phyloP scores from a whole-genome alignment of 2,888 invertebrate species.

The Noctua janthe region DNA sequence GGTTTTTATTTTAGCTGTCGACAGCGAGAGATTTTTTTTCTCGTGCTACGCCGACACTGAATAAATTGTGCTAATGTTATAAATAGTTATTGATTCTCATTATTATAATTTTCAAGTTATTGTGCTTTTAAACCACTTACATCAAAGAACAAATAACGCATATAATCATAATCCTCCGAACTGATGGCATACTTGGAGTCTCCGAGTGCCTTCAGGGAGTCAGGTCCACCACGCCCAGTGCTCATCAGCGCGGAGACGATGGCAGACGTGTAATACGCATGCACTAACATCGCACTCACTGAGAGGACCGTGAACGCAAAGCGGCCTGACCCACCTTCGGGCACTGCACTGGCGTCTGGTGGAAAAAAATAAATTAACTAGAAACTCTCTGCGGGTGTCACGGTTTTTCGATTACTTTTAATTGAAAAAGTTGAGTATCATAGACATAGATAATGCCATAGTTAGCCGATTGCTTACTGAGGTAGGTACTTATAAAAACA shows the following conservation, averaged over 20 bases:
- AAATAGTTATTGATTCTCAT: neutral
- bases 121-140: conserved; percentile 70
- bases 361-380: neutral
- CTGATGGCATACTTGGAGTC: conserved; percentile 83
- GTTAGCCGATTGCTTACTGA: neutral
- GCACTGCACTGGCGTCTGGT: conserved; percentile 83
- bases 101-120: neutral
- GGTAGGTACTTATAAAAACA: neutral
- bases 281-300: conserved; percentile 82
- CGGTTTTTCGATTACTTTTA: neutral
- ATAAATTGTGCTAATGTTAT: neutral
- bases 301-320: conserved; percentile 82
- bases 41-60: neutral
- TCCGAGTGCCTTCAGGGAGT: conserved; percentile 76
- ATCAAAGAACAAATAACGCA: conserved; percentile 81
- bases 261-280: conserved; percentile 86
- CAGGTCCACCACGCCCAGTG: conserved; percentile 78
- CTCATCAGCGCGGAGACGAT: conserved; percentile 85
- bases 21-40: neutral
- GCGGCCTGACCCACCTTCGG: conserved; percentile 79
- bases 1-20: neutral
- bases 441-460: neutral
- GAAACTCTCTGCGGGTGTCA: neutral
- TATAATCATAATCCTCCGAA: conserved; percentile 82
- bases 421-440: neutral